phyloP scores from a whole-genome alignment of 2,113 vertebrate species.

The Lepus europaeus region DNA sequence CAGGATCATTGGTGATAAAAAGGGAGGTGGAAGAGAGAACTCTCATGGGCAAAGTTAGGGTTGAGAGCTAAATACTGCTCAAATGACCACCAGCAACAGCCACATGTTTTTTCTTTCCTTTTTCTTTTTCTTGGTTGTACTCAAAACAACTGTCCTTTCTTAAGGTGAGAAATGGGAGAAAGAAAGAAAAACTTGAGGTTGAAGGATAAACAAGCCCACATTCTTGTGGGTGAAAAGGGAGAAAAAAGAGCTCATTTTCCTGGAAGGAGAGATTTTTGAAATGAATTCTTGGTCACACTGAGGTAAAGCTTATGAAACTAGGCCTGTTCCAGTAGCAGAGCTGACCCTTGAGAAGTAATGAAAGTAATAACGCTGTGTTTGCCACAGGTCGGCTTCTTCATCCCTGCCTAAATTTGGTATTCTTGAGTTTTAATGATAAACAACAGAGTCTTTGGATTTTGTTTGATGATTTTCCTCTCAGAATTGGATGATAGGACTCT shows the following conservation, averaged over 20 bases:
- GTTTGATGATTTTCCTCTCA: neutral
- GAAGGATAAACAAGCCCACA: conserved; percentile 18
- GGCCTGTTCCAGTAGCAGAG: neutral
- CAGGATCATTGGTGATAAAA: neutral
- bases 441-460: neutral
- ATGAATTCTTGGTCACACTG: neutral
- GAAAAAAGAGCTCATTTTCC: neutral
- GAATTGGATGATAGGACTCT: neutral
- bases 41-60: neutral
- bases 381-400: neutral
- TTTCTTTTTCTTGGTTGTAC: neutral
- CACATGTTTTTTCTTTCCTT: neutral
- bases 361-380: neutral
- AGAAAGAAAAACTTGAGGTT: conserved; percentile 41
- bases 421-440: neutral
- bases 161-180: conserved; percentile 4
- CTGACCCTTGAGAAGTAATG: neutral
- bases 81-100: neutral
- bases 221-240: conserved; percentile 17
- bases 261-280: conserved; percentile 43
- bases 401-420: neutral
- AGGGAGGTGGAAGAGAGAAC: neutral
- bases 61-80: neutral
- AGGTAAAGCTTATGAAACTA: neutral
- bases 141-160: neutral